Evolutionary conservation across 2,797 vertebrate genomes (phyloP), one percentile per base, ranked within the genome.

Genomic region (Enteromius afrohamiltoni): DNA sequence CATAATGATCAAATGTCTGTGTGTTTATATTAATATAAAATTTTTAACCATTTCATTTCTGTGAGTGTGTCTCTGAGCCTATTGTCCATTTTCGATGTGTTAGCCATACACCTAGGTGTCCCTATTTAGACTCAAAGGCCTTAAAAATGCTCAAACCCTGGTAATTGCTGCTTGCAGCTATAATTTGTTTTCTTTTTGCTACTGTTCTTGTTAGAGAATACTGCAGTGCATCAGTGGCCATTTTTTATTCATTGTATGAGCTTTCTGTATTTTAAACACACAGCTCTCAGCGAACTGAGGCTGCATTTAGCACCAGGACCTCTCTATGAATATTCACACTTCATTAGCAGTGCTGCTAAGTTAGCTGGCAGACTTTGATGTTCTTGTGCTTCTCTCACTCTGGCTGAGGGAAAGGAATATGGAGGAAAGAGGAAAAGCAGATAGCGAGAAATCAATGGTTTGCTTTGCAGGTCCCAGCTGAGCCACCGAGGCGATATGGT

Each of bases 261-360:
- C 60, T 86, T 83, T 82, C 55, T 0, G 60, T 87, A 80, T 79
- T 85, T 86, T 85, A 85, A 88, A 80, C 81, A 73, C 83, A 74
- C 74, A 51, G 77, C 84, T 77, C 60, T 31, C 53, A 69, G 73
- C 73, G 45, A 85, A 37, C 34, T 64, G 62, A 74, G 23, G 58
- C 77, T 83, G 75, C 65, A 68, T 85, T 83, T 86, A 85, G 73
- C 81, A 85, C 86, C 77, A 65, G 78, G 80, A 85, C 82, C 58
- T 26, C 77, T 64, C 69, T 88, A 93, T 94, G 92, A 94, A 94
- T 93, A 94, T 94, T 92, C 91, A 65, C 62, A 49, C 83, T 80
- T 84, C 86, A 92, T 94, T 93, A 92, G 83, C 83, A 82, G 77
- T 64, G 0, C 82, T 88, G 88, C 90, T 91, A 88, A 83, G 91